A percentile compares a stretch with the other conserved stretches of the same genome.
These are phyloP conservation scores for Mycteria americana DNA, from an alignment of 2,797 vertebrate species.

Conservation along the genomic window DNA sequence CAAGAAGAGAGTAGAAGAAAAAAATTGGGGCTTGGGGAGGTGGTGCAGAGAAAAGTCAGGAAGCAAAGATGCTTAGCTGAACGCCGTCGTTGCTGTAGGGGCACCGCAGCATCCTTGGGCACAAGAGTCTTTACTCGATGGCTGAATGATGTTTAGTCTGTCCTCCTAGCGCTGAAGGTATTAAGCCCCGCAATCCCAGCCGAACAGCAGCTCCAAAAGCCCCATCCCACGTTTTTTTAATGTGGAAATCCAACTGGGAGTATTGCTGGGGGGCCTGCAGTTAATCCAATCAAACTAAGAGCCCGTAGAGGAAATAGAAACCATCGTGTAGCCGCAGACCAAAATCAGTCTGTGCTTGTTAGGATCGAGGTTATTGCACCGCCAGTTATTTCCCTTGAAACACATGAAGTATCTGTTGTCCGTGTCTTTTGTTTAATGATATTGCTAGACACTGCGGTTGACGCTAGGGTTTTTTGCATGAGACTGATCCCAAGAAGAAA, in stretches of 20 bases:
- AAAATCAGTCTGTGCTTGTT: neutral
- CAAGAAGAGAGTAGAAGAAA: neutral
- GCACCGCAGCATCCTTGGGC: neutral
- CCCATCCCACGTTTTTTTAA: neutral
- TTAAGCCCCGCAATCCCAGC: neutral
- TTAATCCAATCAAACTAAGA: neutral
- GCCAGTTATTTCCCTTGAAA: neutral
- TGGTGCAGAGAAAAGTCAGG: neutral
- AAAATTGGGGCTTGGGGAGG: neutral
- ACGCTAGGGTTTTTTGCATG: neutral
- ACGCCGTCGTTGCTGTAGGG: neutral
- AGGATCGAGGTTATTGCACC: neutral
- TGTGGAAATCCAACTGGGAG: neutral
- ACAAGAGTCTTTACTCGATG: accelerated
- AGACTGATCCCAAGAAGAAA: neutral
- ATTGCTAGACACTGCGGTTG: accelerated
- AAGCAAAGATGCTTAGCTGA: neutral
- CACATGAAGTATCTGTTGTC: neutral
- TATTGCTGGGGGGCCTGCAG: neutral
- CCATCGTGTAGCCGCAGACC: neutral
- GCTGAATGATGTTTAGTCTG: too few relatives aligned
- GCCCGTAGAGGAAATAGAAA: neutral
- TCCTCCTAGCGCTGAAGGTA: neutral
- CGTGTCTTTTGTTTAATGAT: neutral
- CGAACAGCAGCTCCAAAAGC: neutral